Percentiles rank a stretch among this genome's conserved stretches.
Evolutionary conservation across 2,797 vertebrate species (phyloP).

Genomic region (Enteromius argenteus): DNA sequence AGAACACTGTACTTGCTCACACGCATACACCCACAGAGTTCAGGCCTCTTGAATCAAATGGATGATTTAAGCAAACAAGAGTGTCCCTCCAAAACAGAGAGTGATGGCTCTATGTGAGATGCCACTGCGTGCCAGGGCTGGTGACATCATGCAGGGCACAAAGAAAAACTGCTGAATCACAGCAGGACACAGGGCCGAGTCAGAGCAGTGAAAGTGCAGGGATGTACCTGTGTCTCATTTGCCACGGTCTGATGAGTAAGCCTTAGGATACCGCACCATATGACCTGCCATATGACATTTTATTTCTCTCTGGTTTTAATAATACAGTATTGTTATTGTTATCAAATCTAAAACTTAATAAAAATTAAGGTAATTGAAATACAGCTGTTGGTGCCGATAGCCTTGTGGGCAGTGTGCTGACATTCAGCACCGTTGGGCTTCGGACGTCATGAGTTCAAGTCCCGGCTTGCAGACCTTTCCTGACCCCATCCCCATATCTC

Average conservation of each 20-base stretch:
- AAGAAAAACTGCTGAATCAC: constrained; percentile 76
- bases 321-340: neutral
- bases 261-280: constrained; percentile 27
- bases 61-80: neutral
- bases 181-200: constrained; percentile 61
- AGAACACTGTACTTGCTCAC: neutral
- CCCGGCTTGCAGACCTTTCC: too few relatives aligned
- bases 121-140: constrained; percentile 56
- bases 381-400: too few relatives aligned
- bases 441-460: too few relatives aligned
- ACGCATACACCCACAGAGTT: neutral
- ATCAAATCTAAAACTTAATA: neutral
- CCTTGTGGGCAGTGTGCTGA: too few relatives aligned
- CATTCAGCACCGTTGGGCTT: too few relatives aligned
- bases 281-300: constrained; percentile 38
- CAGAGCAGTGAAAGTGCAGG: constrained; percentile 44
- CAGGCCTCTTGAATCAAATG: constrained; percentile 15
- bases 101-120: constrained; percentile 36
- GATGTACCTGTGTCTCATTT: constrained; percentile 65
- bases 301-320: neutral
- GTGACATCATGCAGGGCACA: constrained; percentile 62
- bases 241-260: constrained; percentile 13
- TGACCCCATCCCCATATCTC: too few relatives aligned
- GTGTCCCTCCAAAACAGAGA: constrained; percentile 10
- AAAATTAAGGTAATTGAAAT: neutral